Base-by-base conservation (phyloP, 2,797 vertebrate species). In the Eupleurogrammus muticus region DNA sequence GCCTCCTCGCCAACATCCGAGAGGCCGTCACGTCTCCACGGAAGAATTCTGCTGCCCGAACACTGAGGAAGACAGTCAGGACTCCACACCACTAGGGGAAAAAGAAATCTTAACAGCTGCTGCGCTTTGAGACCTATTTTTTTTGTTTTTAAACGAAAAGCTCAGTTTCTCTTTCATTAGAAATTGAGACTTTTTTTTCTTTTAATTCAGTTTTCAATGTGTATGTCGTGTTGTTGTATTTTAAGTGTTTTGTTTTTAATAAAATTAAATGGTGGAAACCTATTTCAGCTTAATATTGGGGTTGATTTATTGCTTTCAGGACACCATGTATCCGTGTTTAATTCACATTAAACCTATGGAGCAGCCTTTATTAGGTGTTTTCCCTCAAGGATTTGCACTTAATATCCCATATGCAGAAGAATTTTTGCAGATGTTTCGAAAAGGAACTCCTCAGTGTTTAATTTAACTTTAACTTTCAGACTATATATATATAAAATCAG, bases 1-100 rank as follows among this genome's bases (percentile, higher is more conserved):
- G 95, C 44, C 92, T 97, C 9, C 87, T 97, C 24, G 92, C 95
- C 49, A 96, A 95, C 85, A 88, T 97, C 66, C 96, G 87, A 81
- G 93, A 95, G 42, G 92, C 93, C 0, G 94, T 95, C 63, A 89
- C 90, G 0, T 92, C 93, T 4, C 93, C 93, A 20, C 84, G 92
- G 52, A 86, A 82, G 54, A 57, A 63, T 0, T 14, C 83, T 0
- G 68, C 90, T 0, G 70, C 80, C 14, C 93, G 93, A 72, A 79
- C 75, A 0, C 81, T 92, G 17, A 89, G 88, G 40, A 96, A 92
- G 73, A 36, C 78, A 0, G 74, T 82, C 0, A 87, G 51, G 24
- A 88, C 77, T 5, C 38, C 74, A 3, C 61, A 51, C 10, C 77
- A 16, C 1, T 90, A 32, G 92, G 23, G 76, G 78, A 1, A 69